Evolutionary conservation across 2,888 invertebrate species (phyloP).

Genomic region (Napeogenes sylphis): DNA sequence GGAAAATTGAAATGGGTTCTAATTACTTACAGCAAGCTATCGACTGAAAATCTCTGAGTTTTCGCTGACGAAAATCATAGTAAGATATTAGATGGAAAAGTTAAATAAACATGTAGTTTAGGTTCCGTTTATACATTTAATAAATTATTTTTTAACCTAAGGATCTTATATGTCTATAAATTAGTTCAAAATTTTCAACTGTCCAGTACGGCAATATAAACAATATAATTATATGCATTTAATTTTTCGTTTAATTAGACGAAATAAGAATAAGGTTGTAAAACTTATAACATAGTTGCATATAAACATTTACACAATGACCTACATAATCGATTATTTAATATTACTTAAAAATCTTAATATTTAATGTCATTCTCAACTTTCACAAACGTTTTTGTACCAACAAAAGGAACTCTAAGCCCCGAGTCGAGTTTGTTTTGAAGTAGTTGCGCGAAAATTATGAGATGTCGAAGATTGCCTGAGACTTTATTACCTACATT

Average conservation of each 20-base stretch:
- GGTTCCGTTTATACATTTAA: background rate
- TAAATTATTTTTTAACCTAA: background rate
- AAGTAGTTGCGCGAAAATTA: constrained; percentile 18
- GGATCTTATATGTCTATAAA: too few species aligned
- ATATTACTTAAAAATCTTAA: too few species aligned
- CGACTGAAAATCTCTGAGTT: constrained; percentile 2
- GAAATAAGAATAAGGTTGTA: too few species aligned
- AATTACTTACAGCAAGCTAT: constrained; percentile 10
- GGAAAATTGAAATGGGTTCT: constrained; percentile 9
- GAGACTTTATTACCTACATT: constrained; percentile 3
- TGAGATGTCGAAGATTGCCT: constrained; percentile 16
- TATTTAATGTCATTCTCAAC: too few species aligned
- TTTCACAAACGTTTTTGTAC: too few species aligned
- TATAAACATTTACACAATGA: too few species aligned
- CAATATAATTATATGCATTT: too few species aligned
- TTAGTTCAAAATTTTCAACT: too few species aligned
- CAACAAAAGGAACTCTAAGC: constrained; percentile 6
- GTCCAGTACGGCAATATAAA: too few species aligned
- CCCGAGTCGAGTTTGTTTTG: constrained; percentile 12
- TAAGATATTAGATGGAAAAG: background rate
- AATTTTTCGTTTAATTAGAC: too few species aligned
- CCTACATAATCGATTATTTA: too few species aligned
- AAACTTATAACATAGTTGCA: too few species aligned
- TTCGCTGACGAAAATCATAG: constrained; percentile 1
- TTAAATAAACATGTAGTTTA: background rate